Evolutionary conservation across 2,797 vertebrate species (phyloP).

Genomic region (Lepus oiostolus): DNA sequence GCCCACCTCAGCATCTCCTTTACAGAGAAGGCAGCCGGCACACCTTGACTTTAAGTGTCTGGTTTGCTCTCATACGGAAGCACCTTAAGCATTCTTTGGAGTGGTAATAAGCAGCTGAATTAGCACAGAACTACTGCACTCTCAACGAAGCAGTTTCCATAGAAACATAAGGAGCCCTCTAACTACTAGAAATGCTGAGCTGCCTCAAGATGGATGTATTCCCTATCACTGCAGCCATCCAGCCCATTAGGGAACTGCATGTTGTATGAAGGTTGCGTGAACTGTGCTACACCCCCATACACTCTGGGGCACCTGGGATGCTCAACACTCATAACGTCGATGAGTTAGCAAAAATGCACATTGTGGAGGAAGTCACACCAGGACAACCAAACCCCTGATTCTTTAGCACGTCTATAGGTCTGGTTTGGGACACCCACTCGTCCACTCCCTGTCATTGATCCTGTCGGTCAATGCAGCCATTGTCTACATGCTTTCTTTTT

Average conservation of each 20-base stretch:
- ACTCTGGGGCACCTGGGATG: neutral
- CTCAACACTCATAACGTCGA: neutral
- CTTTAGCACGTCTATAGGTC: neutral
- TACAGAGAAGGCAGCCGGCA: neutral
- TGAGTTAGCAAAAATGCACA: neutral
- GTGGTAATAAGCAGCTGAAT: neutral
- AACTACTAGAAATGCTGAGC: neutral
- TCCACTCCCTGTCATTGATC: neutral
- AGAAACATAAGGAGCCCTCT: neutral
- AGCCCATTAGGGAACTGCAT: neutral
- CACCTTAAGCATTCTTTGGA: neutral
- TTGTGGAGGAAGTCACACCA: neutral
- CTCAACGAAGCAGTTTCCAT: neutral
- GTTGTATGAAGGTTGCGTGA: neutral
- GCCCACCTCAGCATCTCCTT: neutral
- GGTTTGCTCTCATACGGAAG: neutral
- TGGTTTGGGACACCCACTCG: neutral
- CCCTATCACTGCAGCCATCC: neutral
- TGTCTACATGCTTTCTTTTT: neutral
- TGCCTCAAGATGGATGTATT: neutral
- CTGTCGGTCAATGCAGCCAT: neutral
- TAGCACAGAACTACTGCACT: neutral
- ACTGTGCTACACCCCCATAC: no score
- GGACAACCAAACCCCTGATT: constrained; percentile 4
- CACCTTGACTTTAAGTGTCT: neutral